These are phyloP conservation scores for Alectoris magna DNA, from an alignment of 2,797 vertebrate species.

Conservation along the genomic window DNA sequence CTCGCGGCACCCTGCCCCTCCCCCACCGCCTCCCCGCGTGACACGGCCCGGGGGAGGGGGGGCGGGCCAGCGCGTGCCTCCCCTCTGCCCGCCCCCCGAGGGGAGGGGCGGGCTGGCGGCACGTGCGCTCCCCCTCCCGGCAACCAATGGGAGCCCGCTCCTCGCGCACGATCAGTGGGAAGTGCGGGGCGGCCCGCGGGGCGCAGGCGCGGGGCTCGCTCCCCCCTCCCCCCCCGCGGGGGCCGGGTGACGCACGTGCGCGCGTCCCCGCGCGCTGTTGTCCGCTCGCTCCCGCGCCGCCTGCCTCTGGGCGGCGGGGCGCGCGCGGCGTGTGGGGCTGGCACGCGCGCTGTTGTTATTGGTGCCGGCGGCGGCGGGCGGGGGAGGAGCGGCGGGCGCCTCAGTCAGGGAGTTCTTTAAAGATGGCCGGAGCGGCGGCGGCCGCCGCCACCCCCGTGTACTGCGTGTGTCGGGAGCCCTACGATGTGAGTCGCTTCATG, in stretches of 20 bases:
- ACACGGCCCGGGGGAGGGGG: neutral
- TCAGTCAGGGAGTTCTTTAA: conserved; percentile 81
- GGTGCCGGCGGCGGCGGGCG: conserved; percentile 57
- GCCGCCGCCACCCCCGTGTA: conserved; percentile 88
- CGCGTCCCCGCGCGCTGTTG: conserved; percentile 17
- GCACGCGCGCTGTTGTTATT: conserved; percentile 67
- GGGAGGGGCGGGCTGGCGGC: neutral
- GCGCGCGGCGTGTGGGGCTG: conserved; percentile 61
- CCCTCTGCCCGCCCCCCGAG: neutral
- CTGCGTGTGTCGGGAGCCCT: conserved; percentile 98
- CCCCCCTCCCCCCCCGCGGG: conserved; percentile 47
- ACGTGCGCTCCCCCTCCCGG: neutral
- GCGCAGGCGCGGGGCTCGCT: neutral
- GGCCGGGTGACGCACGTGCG: conserved; percentile 67
- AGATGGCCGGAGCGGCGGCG: conserved; percentile 83
- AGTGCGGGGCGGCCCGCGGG: neutral
- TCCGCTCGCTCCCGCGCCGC: conserved; percentile 66
- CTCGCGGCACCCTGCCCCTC: conserved; percentile 51
- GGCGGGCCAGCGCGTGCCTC: neutral
- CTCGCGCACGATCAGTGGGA: neutral
- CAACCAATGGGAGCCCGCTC: neutral
- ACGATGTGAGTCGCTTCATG: conserved; percentile 98
- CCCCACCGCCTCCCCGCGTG: conserved; percentile 9
- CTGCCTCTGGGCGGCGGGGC: conserved; percentile 60
- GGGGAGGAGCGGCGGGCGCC: conserved; percentile 40